Evolutionary conservation across 2,888 invertebrate genomes (phyloP).

Genomic region (Shargacucullia verbasci): DNA sequence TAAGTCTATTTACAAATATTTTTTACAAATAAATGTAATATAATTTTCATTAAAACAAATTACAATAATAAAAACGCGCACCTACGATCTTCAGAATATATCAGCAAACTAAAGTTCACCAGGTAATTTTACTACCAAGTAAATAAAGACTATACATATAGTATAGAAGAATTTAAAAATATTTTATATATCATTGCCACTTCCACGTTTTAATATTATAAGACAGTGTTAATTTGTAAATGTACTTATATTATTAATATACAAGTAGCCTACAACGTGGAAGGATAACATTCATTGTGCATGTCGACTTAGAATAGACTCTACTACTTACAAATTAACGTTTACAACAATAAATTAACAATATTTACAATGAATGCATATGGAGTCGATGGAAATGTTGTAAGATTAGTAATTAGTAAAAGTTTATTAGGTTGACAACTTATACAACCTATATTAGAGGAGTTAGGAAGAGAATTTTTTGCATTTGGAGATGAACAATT

Average conservation of each 20-base stretch:
- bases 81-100: background rate
- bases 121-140: background rate
- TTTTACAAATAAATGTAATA: conserved; percentile 10
- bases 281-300: conserved; percentile 57
- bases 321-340: conserved; percentile 22
- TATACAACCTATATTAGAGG: conserved; percentile 16
- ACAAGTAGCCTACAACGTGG: conserved; percentile 37
- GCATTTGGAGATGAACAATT: too few relatives aligned
- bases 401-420: conserved; percentile 7
- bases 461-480: too few relatives aligned
- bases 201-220: conserved; percentile 25
- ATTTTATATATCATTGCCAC: conserved; percentile 37
- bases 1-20: conserved; percentile 31
- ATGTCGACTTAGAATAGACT: conserved; percentile 38
- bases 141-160: conserved; percentile 1
- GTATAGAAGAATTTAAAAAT: conserved; percentile 10
- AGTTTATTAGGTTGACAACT: conserved; percentile 17
- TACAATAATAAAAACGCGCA: background rate
- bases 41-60: conserved; percentile 5
- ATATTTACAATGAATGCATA: conserved; percentile 60
- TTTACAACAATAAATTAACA: conserved; percentile 64
- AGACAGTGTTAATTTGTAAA: conserved; percentile 27
- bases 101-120: background rate
- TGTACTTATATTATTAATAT: conserved; percentile 24
- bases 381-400: conserved; percentile 23